Conservation (phyloP, 2,113 vertebrate genomes). For the Notothenia rossii region DNA sequence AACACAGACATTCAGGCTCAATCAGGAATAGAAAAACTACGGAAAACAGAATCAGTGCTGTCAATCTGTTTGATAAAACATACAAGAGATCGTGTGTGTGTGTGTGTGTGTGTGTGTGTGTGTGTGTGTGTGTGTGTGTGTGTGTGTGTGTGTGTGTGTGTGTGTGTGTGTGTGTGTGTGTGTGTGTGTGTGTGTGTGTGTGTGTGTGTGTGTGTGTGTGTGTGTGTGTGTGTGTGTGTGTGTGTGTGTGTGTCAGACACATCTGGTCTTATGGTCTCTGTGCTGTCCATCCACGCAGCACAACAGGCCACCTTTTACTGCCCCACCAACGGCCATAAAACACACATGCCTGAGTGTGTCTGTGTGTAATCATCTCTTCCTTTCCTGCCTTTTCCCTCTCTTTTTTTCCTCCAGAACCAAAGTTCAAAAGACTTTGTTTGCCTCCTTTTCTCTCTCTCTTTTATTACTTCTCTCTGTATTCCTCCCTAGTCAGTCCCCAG, state of each 20-base stretch:
- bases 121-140: not conserved
- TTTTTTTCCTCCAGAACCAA: slow-evolving; percentile 5
- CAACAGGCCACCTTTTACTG: slow-evolving; percentile 13
- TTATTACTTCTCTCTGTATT: not conserved
- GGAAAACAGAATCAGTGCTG: not conserved
- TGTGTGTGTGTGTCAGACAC: not conserved
- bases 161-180: not conserved
- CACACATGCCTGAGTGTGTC: slow-evolving; percentile 23
- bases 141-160: not conserved
- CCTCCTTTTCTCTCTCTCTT: not conserved
- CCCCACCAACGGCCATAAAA: slow-evolving; percentile 5
- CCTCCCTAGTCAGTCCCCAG: not conserved
- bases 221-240: not conserved
- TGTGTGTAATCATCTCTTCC: slow-evolving; percentile 14
- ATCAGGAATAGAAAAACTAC: no score
- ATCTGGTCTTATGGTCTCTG: not conserved
- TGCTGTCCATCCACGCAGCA: slow-evolving; percentile 10
- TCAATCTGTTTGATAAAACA: slow-evolving; percentile 12
- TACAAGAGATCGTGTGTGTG: not conserved
- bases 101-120: not conserved
- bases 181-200: not conserved
- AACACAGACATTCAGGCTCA: no score
- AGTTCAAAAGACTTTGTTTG: slow-evolving; percentile 4
- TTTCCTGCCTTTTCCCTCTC: not conserved
- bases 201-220: not conserved